These are phyloP conservation scores for Pseudomyrmex concolor DNA, from an alignment of 1,140 invertebrate genomes.

Conservation along the genomic window DNA sequence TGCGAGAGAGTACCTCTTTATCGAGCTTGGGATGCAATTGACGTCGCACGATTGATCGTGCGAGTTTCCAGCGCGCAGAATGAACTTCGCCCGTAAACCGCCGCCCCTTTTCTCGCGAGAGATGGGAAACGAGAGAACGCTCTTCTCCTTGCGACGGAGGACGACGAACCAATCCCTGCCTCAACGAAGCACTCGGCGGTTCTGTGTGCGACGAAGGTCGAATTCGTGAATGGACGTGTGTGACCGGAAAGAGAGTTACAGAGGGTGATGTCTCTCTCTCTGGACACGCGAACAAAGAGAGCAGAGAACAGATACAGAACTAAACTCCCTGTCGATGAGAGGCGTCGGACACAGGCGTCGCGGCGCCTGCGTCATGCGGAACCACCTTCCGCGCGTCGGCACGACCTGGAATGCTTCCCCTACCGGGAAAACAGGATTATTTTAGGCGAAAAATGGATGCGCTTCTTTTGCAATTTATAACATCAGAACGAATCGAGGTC, in stretches of 20 bases:
- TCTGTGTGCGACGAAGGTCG: neutral
- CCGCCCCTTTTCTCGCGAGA: constrained; percentile 25
- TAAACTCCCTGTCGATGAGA: constrained; percentile 72
- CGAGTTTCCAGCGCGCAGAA: constrained; percentile 29
- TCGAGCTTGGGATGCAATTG: constrained; percentile 1
- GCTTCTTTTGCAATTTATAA: constrained; percentile 26
- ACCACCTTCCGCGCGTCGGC: constrained; percentile 56
- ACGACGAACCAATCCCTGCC: neutral
- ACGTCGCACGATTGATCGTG: constrained; percentile 42
- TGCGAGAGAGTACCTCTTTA: constrained; percentile 18
- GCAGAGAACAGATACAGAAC: constrained; percentile 60
- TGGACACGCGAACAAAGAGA: constrained; percentile 51
- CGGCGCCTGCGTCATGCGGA: constrained; percentile 24
- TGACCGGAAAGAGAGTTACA: constrained; percentile 43
- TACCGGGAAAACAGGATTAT: neutral
- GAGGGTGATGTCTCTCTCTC: constrained; percentile 62
- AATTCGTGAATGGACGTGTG: constrained; percentile 77
- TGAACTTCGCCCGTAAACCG: constrained; percentile 37
- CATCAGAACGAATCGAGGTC: too few relatives aligned
- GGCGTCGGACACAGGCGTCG: constrained; percentile 39
- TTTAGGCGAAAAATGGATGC: constrained; percentile 3
- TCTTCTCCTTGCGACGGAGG: neutral
- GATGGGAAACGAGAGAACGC: neutral
- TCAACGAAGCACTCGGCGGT: constrained; percentile 17
- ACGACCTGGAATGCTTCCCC: constrained; percentile 64